Conservation (phyloP, 2,888 invertebrate species). For the Scaptomyza parva region DNA sequence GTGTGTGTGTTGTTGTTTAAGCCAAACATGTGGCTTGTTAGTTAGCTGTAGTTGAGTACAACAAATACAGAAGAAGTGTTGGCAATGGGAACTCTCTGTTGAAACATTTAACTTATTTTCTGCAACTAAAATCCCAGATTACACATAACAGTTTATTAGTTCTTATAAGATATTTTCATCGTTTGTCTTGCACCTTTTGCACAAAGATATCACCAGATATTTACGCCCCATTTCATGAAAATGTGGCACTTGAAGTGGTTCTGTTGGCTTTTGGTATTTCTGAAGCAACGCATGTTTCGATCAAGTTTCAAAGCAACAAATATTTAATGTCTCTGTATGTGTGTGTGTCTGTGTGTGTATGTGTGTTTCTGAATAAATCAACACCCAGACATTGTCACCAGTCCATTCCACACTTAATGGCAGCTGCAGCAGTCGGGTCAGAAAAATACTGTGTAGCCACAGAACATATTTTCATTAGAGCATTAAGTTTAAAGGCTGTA, state of each 20-base stretch:
- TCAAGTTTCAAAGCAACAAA: constrained; percentile 52
- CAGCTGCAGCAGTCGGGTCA: constrained; percentile 54
- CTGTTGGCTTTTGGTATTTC: constrained; percentile 49
- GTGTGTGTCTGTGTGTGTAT: too few species aligned
- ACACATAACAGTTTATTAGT: too few species aligned
- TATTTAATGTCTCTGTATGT: constrained; percentile 42
- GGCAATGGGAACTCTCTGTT: neutral
- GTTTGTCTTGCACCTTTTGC: neutral
- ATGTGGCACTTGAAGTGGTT: constrained; percentile 25
- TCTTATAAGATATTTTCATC: neutral
- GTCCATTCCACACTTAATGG: constrained; percentile 71
- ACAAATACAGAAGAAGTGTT: neutral
- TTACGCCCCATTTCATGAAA: constrained; percentile 3
- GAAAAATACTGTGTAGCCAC: constrained; percentile 66
- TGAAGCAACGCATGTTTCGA: constrained; percentile 52
- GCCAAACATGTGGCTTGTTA: neutral
- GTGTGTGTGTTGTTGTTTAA: constrained; percentile 1
- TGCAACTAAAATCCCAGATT: too few species aligned
- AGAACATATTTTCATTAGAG: constrained; percentile 72
- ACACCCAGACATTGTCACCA: constrained; percentile 34
- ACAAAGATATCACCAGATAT: neutral
- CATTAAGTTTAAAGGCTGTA: constrained; percentile 40
- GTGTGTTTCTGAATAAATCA: constrained; percentile 60
- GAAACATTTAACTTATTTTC: neutral
- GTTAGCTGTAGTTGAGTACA: neutral